A percentile compares a stretch with the other conserved stretches of the same genome.
Evolutionary conservation across 2,888 invertebrate genomes (phyloP).

Genomic region (Spisula solida): DNA sequence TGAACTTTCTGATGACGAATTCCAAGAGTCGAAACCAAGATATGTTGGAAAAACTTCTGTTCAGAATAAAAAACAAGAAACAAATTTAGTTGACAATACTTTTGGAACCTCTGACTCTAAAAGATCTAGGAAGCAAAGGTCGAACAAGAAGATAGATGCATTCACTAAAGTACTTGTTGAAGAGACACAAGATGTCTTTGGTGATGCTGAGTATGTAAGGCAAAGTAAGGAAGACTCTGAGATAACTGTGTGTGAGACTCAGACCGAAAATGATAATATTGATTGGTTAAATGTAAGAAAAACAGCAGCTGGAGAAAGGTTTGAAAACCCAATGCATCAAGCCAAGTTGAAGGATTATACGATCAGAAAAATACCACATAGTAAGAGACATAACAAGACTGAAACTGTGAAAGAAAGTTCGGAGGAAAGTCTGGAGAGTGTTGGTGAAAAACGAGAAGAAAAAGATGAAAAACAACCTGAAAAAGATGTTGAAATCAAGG

Average conservation of each 20-base stretch:
- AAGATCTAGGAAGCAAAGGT: background rate
- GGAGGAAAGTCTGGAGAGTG: background rate
- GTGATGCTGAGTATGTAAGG: conserved; percentile 12
- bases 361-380: conserved; percentile 30
- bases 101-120: background rate
- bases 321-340: conserved; percentile 50
- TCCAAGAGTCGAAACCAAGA: background rate
- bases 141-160: background rate
- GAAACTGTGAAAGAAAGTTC: background rate
- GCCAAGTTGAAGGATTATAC: conserved; percentile 37
- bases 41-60: background rate
- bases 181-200: conserved; percentile 53
- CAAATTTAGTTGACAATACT: background rate
- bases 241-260: conserved; percentile 41
- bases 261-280: conserved; percentile 34
- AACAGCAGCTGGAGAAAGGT: background rate
- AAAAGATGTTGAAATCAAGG: conserved; percentile 12
- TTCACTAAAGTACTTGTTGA: conserved; percentile 49
- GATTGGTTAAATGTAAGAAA: conserved; percentile 40
- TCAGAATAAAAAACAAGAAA: background rate
- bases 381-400: background rate
- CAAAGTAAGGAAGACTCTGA: conserved; percentile 15
- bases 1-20: background rate
- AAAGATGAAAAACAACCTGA: background rate
- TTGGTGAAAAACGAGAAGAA: background rate